A percentile compares a stretch with the other conserved stretches of the same genome.
phyloP scores from a whole-genome alignment of 2,113 vertebrate genomes.

The Bagarius yarrelli region DNA sequence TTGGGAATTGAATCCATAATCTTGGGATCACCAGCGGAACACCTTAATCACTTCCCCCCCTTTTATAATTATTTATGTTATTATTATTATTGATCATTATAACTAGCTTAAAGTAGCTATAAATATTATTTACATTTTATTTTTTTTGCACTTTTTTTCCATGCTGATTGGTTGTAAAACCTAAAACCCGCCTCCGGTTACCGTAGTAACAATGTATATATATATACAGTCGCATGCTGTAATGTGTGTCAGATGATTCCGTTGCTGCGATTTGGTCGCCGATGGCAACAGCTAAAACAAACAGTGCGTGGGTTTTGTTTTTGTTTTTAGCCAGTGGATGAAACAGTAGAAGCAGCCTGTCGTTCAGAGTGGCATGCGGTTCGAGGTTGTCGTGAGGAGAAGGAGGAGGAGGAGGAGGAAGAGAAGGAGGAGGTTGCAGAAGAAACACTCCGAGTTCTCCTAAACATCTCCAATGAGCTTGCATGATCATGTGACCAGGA shows the following conservation, averaged over 20 bases:
- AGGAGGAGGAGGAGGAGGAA: too few species aligned
- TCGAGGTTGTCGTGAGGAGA: neutral
- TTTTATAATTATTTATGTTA: too few species aligned
- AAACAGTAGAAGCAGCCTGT: conserved; percentile 69
- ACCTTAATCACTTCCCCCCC: too few species aligned
- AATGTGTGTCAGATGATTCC: conserved; percentile 21
- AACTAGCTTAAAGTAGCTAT: too few species aligned
- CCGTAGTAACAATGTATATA: too few species aligned
- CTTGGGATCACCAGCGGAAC: too few species aligned
- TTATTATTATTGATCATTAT: too few species aligned
- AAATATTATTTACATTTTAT: too few species aligned
- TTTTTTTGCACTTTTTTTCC: too few species aligned
- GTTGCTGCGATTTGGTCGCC: conserved; percentile 64
- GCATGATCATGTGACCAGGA: conserved; percentile 2
- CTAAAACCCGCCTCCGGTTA: too few species aligned
- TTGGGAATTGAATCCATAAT: too few species aligned
- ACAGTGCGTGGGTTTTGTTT: conserved; percentile 71
- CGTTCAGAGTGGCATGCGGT: conserved; percentile 60
- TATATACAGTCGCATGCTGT: neutral
- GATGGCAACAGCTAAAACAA: conserved; percentile 74
- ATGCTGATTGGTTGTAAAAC: too few species aligned
- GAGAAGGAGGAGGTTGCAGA: conserved; percentile 28
- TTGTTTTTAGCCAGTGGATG: conserved; percentile 53
- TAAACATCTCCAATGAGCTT: conserved; percentile 40
- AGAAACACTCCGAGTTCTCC: conserved; percentile 25